These are phyloP conservation scores for Phocoena sinus DNA, from an alignment of 2,113 vertebrate genomes.

Conservation along the genomic window DNA sequence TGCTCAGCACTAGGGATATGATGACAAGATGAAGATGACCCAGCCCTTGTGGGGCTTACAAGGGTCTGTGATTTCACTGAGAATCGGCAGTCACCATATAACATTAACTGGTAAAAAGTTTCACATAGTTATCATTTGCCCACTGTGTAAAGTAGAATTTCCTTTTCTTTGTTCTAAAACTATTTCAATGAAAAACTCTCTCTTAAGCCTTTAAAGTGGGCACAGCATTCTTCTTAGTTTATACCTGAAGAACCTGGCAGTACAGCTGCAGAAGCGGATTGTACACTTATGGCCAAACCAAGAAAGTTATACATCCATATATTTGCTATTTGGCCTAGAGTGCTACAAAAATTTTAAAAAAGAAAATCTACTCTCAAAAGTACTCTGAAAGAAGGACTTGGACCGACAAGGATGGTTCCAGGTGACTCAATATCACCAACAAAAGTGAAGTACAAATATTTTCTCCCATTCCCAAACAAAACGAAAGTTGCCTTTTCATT, in stretches of 20 bases:
- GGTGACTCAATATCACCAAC: not conserved
- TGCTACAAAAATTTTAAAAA: not conserved
- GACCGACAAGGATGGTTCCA: not conserved
- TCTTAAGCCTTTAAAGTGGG: not conserved
- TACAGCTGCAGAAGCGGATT: not conserved
- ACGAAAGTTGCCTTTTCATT: too few species aligned
- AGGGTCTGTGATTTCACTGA: not conserved
- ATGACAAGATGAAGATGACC: not conserved
- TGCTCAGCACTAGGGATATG: not conserved
- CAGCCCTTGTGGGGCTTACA: not conserved
- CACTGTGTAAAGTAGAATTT: not conserved
- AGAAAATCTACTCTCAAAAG: not conserved
- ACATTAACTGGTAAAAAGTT: not conserved
- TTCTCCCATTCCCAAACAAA: too few species aligned
- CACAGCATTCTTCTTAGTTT: not conserved
- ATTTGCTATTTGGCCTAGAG: not conserved
- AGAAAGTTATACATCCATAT: not conserved
- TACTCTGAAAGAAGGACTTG: not conserved
- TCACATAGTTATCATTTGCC: not conserved
- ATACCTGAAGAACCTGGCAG: not conserved
- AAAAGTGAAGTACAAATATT: not conserved
- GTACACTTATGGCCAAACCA: not conserved
- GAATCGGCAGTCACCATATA: not conserved
- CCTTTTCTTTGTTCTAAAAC: not conserved
- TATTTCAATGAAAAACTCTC: not conserved